Evolutionary conservation across 2,797 vertebrate genomes (phyloP).

Genomic region (Sebastes wilsoni): DNA sequence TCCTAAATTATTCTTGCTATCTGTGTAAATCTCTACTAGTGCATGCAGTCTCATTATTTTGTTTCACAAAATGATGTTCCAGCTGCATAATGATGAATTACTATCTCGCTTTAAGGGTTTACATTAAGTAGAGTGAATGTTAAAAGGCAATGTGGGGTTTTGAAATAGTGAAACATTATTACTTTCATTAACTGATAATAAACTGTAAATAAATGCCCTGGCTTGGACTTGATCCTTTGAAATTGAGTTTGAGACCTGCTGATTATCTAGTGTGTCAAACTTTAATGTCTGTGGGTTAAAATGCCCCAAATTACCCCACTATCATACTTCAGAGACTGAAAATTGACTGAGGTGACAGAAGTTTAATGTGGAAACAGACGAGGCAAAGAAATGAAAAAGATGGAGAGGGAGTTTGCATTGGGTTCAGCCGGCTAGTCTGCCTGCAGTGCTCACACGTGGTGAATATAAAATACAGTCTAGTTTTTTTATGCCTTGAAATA

Average conservation of each 20-base stretch:
- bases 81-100: not conserved
- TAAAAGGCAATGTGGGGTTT: not conserved
- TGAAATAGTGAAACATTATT: not conserved
- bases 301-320: not conserved
- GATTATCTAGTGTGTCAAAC: constrained; percentile 8
- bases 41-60: not conserved
- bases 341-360: constrained; percentile 29
- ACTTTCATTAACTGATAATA: constrained; percentile 1
- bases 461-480: constrained; percentile 29
- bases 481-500: constrained; percentile 16
- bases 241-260: constrained; percentile 1
- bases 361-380: constrained; percentile 11
- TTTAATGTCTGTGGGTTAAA: constrained; percentile 11
- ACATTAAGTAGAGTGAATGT: not conserved
- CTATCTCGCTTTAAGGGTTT: not conserved
- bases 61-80: not conserved
- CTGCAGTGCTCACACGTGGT: constrained; percentile 22
- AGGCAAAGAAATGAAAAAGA: constrained; percentile 20
- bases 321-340: constrained; percentile 12
- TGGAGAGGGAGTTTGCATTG: constrained; percentile 14
- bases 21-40: not conserved
- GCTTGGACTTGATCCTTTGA: not conserved
- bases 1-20: not conserved
- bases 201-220: not conserved
- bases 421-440: constrained; percentile 5